These are phyloP conservation scores for Ophioderma brevispina DNA, from an alignment of 35 echinoderm and acorn worm genomes.

Conservation along the genomic window DNA sequence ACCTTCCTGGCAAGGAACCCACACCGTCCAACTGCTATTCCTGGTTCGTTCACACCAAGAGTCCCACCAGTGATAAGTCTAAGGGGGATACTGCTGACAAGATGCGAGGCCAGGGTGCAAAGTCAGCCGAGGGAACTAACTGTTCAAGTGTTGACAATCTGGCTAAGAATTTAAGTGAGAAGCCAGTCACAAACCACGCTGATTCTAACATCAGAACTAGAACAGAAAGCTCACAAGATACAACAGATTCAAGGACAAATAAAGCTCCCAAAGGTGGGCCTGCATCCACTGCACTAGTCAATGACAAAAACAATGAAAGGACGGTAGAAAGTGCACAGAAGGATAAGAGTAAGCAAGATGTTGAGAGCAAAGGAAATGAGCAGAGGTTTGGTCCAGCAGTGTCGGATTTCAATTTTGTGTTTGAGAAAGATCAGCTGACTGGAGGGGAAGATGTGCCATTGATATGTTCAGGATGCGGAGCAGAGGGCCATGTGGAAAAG, in stretches of 20 bases:
- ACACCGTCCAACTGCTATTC: background rate
- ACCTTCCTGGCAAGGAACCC: slow-evolving; percentile 5
- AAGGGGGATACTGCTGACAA: background rate
- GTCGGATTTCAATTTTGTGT: slow-evolving; percentile 51
- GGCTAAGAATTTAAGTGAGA: background rate
- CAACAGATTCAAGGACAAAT: background rate
- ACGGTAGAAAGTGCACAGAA: background rate
- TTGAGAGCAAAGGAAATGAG: too few species aligned
- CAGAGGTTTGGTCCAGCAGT: background rate
- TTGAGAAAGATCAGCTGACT: slow-evolving; percentile 62
- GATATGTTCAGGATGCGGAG: slow-evolving; percentile 71
- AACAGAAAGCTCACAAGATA: background rate
- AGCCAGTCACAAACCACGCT: background rate
- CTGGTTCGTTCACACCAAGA: background rate
- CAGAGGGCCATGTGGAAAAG: slow-evolving; percentile 74
- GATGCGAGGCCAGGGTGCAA: background rate
- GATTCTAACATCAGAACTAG: background rate
- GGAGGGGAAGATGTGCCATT: slow-evolving; percentile 60
- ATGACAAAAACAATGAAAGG: background rate
- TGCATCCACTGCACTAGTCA: background rate
- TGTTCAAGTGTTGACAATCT: background rate
- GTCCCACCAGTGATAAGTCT: background rate
- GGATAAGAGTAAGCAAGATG: background rate
- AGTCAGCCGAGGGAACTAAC: background rate
- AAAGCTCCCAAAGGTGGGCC: background rate